Evolutionary conservation across 2,888 invertebrate genomes (phyloP), one percentile per base, ranked within the genome.

Genomic region (Octodonta nipae): DNA sequence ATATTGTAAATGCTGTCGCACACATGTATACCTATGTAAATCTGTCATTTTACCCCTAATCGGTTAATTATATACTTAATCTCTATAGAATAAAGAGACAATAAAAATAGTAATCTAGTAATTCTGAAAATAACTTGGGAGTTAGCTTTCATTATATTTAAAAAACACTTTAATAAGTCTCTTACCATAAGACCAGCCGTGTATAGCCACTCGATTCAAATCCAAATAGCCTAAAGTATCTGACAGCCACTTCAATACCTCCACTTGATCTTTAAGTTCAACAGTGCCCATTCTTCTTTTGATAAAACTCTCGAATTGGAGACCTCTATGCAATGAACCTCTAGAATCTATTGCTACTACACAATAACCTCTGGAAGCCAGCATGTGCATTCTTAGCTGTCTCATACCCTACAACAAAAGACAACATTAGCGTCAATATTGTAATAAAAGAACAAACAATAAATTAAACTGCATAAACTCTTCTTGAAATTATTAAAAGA

Each of bases 131-230:
- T n/a, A n/a, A n/a, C n/a, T n/a, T n/a, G n/a, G n/a, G n/a, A n/a
- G n/a, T n/a, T n/a, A n/a, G n/a, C n/a, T n/a, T n/a, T n/a, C n/a
- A n/a, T n/a, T n/a, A n/a, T n/a, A n/a, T n/a, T n/a, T n/a, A n/a
- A n/a, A n/a, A n/a, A n/a, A n/a, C n/a, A n/a, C n/a, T n/a, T n/a
- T n/a, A n/a, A n/a, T n/a, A n/a, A n/a, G n/a, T n/a, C n/a, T n/a
- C 60, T 56, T 42, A 68, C 96, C 98, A 55, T 98, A 99, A 26
- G 95, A 95, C 95, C 96, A 98, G 1, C 98, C 98, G 56, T 92
- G 91, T 47, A 98, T 87, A 1, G 89, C 95, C 8, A 99, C 78
- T 28, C 96, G 70, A 45, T 73, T 74, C 70, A 92, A 72, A 58
- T 99, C 98, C 40, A 99, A 86, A 50, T 81, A 89, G 26, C 81